These are phyloP conservation scores for Dasyprocta punctata DNA, from an alignment of 2,113 vertebrate species.

Conservation along the genomic window DNA sequence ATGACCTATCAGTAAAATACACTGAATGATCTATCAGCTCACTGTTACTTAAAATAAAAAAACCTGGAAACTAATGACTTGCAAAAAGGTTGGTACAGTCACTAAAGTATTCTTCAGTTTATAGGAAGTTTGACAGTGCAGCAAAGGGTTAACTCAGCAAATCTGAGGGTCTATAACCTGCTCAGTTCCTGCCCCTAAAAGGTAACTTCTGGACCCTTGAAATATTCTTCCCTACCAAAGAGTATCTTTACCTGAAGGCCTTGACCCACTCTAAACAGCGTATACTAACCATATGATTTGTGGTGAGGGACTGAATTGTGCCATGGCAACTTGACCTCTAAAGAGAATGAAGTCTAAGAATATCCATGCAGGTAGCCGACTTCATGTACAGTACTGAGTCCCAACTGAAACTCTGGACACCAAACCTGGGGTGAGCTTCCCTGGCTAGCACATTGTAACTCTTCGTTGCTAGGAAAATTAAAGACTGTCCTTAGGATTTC, in stretches of 20 bases:
- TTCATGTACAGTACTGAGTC: not conserved
- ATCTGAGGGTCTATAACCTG: not conserved
- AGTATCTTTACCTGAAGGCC: not conserved
- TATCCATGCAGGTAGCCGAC: not conserved
- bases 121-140: not conserved
- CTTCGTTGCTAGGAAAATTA: not conserved
- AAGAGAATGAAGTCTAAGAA: not conserved
- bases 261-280: not conserved
- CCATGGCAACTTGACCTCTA: not conserved
- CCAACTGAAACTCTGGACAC: not conserved
- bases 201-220: not conserved
- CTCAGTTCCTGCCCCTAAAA: not conserved
- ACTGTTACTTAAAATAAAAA: constrained; percentile 6
- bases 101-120: not conserved
- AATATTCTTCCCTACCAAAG: not conserved
- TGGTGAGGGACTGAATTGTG: not conserved
- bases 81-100: not conserved
- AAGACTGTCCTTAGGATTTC: not conserved
- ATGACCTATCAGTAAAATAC: not conserved
- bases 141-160: not conserved
- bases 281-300: not conserved
- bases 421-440: not conserved
- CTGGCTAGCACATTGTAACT: not conserved
- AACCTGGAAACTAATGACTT: not conserved
- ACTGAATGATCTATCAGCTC: not conserved